Base-by-base conservation (phyloP, 2,888 invertebrate species). In the Trichopria drosophilae region DNA sequence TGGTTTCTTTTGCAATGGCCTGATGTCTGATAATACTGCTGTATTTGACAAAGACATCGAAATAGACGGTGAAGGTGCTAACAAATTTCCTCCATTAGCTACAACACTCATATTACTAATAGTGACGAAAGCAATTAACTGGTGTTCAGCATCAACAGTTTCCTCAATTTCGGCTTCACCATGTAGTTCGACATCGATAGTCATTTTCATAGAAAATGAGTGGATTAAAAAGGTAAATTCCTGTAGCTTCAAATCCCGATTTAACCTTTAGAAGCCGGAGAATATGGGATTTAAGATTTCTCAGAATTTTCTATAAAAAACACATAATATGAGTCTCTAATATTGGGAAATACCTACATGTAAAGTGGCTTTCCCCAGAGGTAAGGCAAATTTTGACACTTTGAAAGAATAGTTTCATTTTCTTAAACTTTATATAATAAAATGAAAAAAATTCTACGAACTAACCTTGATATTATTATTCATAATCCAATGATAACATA, bases 201-300 rank as follows among this genome's bases (percentile, higher is more conserved):
- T 53, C 49, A n/a, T 1, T 29, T 13, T 45, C 42, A 10, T 12
- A 45, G 20, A 53, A 53, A 32, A 41, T 36, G 23, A 45, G 9
- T 19, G 51, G 45, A 28, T 56, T 40, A 26, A 56, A 56, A 10
- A 53, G 50, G 16, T 9, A 50, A 10, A 53, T 56, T 29, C 56
- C 50, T 20, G 50, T 24, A 40, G 40, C 42, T 29, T 24, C 31
- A n/a, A 56, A 53, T 9, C 53, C 53, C 13, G 50, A 50, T 3
- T 40, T 51, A 7, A 52, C n/a, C n/a, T n/a, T n/a, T n/a, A n/a
- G n/a, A n/a, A n/a, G n/a, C n/a, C n/a, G n/a, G n/a, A n/a, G n/a
- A n/a, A n/a, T n/a, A n/a, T n/a, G n/a, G n/a, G n/a, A n/a, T n/a
- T n/a, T n/a, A n/a, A n/a, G n/a, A n/a, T n/a, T n/a, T n/a, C n/a